phyloP scores from a whole-genome alignment of 2,888 invertebrate genomes.

The Bedellia somnulentella region DNA sequence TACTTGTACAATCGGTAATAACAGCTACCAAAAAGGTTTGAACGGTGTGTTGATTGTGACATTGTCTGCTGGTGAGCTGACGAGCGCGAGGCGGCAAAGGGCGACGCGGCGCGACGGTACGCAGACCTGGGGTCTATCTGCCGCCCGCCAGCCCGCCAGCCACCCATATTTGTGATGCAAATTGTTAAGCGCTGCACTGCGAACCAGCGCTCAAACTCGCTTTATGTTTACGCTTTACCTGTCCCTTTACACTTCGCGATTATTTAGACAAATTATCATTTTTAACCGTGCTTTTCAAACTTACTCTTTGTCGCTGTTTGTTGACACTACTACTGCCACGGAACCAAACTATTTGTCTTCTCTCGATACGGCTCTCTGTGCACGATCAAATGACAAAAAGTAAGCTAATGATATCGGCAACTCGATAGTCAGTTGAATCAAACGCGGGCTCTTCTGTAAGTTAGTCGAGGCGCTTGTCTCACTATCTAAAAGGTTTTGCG shows the following conservation, averaged over 20 bases:
- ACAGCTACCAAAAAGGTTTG: conserved; percentile 52
- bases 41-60: conserved; percentile 57
- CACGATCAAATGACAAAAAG: too few species aligned
- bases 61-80: conserved; percentile 43
- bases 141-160: conserved; percentile 15
- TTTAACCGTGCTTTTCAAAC: too few species aligned
- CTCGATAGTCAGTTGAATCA: too few species aligned
- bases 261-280: conserved; percentile 57
- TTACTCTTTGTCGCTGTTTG: too few species aligned
- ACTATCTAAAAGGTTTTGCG: too few species aligned
- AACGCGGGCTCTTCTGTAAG: too few species aligned
- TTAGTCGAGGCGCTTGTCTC: too few species aligned
- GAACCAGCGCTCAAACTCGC: conserved; percentile 28
- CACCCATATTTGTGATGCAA: conserved; percentile 35
- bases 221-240: conserved; percentile 51
- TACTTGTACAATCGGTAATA: conserved; percentile 59
- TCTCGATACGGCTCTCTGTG: too few species aligned
- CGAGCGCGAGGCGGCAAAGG: conserved; percentile 19
- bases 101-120: conserved; percentile 23
- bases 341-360: too few species aligned
- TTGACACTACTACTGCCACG: too few species aligned
- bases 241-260: conserved; percentile 40
- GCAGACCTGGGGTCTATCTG: conserved; percentile 11
- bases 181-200: conserved; percentile 27
- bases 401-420: too few species aligned